Base-by-base conservation (phyloP, 2,888 invertebrate genomes). In the Margaritifera margaritifera region DNA sequence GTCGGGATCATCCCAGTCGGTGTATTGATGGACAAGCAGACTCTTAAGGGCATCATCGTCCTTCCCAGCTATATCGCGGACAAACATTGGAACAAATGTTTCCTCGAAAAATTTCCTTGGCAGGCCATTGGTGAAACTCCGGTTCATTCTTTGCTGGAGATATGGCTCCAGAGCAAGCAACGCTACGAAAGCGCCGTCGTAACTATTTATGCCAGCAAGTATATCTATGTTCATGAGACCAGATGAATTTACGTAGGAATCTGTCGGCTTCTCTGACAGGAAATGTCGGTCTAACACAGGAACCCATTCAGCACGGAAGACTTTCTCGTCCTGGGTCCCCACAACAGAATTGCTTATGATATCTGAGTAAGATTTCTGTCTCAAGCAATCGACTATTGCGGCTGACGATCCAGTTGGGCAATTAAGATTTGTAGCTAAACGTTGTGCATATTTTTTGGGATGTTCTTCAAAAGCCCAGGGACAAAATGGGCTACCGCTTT, bases 281-380 rank as follows among this genome's bases (percentile, higher is more conserved):
- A 98, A 97, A 42, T 95, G 93, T 11, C 96, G 96, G 88, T 98
- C 98, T 57, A 97, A 94, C 58, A 96, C 94, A 0, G 97, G 97
- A 15, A 96, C 95, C 69, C 73, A 83, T 62, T 79, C 84, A 0
- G 77, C 66, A 18, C 79, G 68, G n/a, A 78, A 80, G 54, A 89
- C 74, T 18, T 77, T 77, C 51, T 83, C 81, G 6, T 86, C 83
- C 15, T 80, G 80, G 8, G 71, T 72, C 15, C 74, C 79, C 2
- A 80, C 74, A 22, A 72, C 55, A n/a, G 75, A 71, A 63, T 69
- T 72, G 31, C 72, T 68, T 2, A 77, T 68, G 5, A 81, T 62
- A 6, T 72, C 66, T 64, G 70, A 60, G 6, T 64, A 67, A 15
- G 75, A 58, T n/a, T 76, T 71, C 2, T 72, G 71, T 59, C 94